Evolutionary conservation across 2,888 invertebrate species (phyloP).

Genomic region (Rotaria macrura): DNA sequence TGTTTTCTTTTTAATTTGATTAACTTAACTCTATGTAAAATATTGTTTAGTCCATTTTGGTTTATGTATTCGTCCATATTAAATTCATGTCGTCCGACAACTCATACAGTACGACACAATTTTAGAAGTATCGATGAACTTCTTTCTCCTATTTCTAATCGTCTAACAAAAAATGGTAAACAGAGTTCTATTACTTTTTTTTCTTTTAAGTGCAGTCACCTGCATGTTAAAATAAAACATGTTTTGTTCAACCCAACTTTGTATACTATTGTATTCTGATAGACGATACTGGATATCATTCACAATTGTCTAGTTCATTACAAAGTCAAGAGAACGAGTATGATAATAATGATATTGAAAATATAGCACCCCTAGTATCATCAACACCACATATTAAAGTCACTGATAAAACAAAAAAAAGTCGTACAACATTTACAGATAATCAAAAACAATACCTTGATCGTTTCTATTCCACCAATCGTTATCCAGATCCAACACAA

Average conservation of each 20-base stretch:
- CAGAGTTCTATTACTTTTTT: too few species aligned
- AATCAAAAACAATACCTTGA: constrained; percentile 28
- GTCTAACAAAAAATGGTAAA: too few species aligned
- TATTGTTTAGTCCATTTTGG: too few species aligned
- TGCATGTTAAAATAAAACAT: too few species aligned
- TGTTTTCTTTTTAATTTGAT: neutral
- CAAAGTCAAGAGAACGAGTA: neutral
- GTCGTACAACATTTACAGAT: constrained; percentile 30
- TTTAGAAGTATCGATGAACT: neutral
- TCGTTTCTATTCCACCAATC: constrained; percentile 23
- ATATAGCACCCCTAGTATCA: neutral
- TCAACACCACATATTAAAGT: neutral
- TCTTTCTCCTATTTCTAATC: too few species aligned
- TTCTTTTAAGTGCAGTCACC: too few species aligned
- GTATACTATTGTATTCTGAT: neutral
- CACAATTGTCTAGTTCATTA: neutral
- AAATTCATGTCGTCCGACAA: neutral
- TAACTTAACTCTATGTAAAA: too few species aligned
- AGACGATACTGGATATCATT: neutral
- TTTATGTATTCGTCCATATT: neutral
- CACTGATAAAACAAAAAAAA: neutral
- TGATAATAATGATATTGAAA: neutral
- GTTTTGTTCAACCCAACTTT: too few species aligned
- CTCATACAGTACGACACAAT: neutral
- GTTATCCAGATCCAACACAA: constrained; percentile 33